These are phyloP conservation scores for Polyergus mexicanus DNA, from an alignment of 1,140 invertebrate genomes.

Conservation along the genomic window DNA sequence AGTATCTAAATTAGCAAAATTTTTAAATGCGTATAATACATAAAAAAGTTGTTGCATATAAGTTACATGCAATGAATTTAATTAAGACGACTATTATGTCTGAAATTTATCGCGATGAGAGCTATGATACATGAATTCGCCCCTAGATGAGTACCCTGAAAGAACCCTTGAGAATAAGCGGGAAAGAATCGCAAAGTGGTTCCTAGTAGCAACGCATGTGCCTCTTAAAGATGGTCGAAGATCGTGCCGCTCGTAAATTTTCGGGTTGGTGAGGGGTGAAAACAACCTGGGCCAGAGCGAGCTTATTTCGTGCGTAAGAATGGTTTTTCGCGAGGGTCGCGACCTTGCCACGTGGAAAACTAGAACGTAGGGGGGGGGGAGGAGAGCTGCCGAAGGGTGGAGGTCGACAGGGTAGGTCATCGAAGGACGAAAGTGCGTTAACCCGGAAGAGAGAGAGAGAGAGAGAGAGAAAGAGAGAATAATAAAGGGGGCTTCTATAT, in stretches of 20 bases:
- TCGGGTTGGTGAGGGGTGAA: constrained; percentile 75
- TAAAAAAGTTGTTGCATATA: background rate
- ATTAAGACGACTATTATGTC: background rate
- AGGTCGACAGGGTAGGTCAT: background rate
- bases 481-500: constrained; percentile 68
- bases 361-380: background rate
- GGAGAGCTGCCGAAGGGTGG: background rate
- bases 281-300: constrained; percentile 48
- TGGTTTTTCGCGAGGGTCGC: constrained; percentile 70
- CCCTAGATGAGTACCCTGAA: constrained; percentile 6
- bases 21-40: background rate
- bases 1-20: background rate
- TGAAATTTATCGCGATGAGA: constrained; percentile 26
- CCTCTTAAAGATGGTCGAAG: constrained; percentile 68
- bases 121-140: constrained; percentile 21
- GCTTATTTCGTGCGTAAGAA: constrained; percentile 45
- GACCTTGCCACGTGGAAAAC: constrained; percentile 80
- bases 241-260: constrained; percentile 81
- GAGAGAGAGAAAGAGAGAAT: constrained; percentile 34
- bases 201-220: constrained; percentile 41
- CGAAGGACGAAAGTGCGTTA: constrained; percentile 67
- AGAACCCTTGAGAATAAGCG: constrained; percentile 5
- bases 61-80: background rate
- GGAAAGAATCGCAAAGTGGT: background rate
- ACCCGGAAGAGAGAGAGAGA: constrained; percentile 73